Base-by-base conservation (phyloP, 2,113 vertebrate species). In the Lipotes vexillifer region DNA sequence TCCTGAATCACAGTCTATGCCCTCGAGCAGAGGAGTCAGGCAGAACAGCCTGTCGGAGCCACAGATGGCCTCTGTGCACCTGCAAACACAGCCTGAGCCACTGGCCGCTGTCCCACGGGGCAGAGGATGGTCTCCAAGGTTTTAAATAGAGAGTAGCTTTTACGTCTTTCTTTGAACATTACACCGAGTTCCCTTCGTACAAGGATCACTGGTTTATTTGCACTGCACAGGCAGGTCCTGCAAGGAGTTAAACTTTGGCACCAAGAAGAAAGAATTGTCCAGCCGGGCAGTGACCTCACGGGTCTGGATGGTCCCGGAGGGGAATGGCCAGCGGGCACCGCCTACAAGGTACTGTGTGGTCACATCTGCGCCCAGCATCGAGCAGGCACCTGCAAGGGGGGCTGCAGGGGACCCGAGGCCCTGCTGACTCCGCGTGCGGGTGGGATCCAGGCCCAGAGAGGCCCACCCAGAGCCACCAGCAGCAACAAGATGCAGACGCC, bases 61-160 rank as follows among this genome's bases (percentile, higher is more conserved):
- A 3, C 41, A 46, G 41, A 0, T 1, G 12, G 71, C 6, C 71
- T 29, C 18, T 3, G 31, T n/a, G 52, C 2, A 1, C 46, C 44
- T 12, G 17, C 74, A 21, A 12, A 11, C 74, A 75, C 41, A 46
- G 41, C 41, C 18, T 15, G 25, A 11, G 44, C 44, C 27, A 0
- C 15, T 10, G 72, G 52, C 27, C 0, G 8, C 72, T 8, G 4
- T 15, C 2, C 1, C 3, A 10, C 27, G 29, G 44, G 5, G 2
- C 17, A 0, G 31, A 11, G 44, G 17, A 14, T 1, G 5, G 33
- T 8, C 46, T 3, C 31, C 75, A 23, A 23, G 46, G 29, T 13
- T 13, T 23, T 55, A 29, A 29, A 29, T 0, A 63, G 46, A 52
- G 18, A 21, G 75, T 11, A 78, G 75, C 46, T 23, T 55, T 33